Evolutionary conservation across 2,888 invertebrate species (phyloP), one percentile per base, ranked within the genome.

Genomic region (Drosophila birchii): DNA sequence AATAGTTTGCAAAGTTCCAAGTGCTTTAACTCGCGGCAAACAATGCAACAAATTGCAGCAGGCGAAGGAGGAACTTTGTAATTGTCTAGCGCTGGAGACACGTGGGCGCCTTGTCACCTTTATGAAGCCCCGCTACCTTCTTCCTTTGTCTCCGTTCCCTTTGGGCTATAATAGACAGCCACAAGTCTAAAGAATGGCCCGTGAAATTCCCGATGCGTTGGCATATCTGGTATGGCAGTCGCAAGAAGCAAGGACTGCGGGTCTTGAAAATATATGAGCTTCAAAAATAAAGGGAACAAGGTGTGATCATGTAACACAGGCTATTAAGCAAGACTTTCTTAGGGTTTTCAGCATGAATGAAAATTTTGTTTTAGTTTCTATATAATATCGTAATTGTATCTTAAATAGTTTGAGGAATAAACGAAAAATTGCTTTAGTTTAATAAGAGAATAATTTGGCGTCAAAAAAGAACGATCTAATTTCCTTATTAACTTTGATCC

Each of bases 31-130:
- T 62, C 57, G 23, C 88, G 83, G 86, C 86, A 89, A 89, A 89
- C 89, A 89, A 81, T 89, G 90, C 90, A 88, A 84, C 86, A 87
- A 87, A 89, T 89, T 87, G 80, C 84, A 75, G 76, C 44, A 75
- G 49, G 60, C 70, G 61, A 67, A 85, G 86, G 88, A 85, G 82
- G 70, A 85, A 85, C 86, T 85, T 85, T 83, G 83, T 86, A 82
- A 85, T 88, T 86, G 86, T 86, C 88, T 82, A 26, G 67, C 64
- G 36, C 67, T 60, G 43, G 49, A 78, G 88, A 88, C 87, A 78
- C 79, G 88, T 84, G 84, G 89, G 88, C 76, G 73, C 74, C 70
- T 67, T 66, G 69, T 73, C 77, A 60, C 73, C 75, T 69, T 61
- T 56, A 61, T 62, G 38, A 54, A 44, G 51, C 54, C 55, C 11